Evolutionary conservation across 1,140 invertebrate species (phyloP).

Genomic region (Lepidurus apus): DNA sequence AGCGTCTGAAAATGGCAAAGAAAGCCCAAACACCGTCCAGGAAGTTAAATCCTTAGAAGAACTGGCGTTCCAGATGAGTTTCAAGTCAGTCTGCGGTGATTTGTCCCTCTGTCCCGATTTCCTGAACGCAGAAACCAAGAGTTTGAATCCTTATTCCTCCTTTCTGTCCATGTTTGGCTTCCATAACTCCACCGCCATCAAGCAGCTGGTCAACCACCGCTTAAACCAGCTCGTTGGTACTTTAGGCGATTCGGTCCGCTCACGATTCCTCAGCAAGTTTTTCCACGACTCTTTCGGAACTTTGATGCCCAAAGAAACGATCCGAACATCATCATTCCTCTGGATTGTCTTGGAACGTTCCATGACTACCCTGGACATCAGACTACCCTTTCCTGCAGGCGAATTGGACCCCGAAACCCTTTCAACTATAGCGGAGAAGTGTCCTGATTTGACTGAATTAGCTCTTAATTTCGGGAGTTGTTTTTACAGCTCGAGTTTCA

Average conservation of each 20-base stretch:
- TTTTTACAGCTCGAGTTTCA: neutral
- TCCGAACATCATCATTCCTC: neutral
- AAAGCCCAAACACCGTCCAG: neutral
- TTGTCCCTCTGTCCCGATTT: neutral
- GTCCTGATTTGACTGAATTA: neutral
- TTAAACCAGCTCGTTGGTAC: neutral
- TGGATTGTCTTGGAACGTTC: conserved; percentile 8
- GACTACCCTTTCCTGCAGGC: neutral
- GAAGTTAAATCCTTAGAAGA: neutral
- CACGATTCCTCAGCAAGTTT: neutral
- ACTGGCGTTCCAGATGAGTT: neutral
- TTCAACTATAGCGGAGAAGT: neutral
- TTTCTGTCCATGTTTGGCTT: neutral
- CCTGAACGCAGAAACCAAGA: neutral
- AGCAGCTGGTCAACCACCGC: neutral
- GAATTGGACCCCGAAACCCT: neutral
- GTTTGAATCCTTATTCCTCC: neutral
- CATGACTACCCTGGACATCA: neutral
- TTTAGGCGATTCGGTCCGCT: neutral
- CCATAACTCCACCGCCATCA: neutral
- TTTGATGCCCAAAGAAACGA: neutral
- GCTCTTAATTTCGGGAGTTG: neutral
- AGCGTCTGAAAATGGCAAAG: neutral
- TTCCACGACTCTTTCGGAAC: neutral
- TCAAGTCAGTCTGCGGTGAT: neutral